Base-by-base conservation (phyloP, 1,140 invertebrate species). In the Cydia pomonella region DNA sequence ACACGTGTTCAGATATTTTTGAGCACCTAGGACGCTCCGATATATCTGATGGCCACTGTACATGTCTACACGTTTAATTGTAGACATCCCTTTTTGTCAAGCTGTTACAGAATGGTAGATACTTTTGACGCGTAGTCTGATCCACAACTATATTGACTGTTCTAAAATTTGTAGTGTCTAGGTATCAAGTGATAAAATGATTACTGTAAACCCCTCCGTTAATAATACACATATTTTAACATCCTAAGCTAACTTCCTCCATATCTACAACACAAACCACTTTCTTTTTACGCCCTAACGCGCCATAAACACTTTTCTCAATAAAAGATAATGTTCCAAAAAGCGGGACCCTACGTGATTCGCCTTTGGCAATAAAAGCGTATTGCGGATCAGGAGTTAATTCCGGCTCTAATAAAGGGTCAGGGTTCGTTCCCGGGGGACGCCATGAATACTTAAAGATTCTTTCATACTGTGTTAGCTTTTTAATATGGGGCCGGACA, bases 221-320 rank as follows among this genome's bases (percentile, higher is more conserved):
- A 50, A n/a, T 16, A 3, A 50, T n/a, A n/a, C 47, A n/a, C 47
- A 50, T n/a, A n/a, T 50, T 50, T 16, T 16, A 47, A 50, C n/a
- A 50, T 18, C 41, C 41, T 44, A 44, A 50, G n/a, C 47, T 18
- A 50, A 50, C 47, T 50, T 18, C 47, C 41, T 44, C 16, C 50
- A 21, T 53, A 53, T 18, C 44, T n/a, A n/a, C 50, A 53, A 38
- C 29, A 4, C 16, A 3, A 33, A 16, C 64, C 64, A 33, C 64
- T 69, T 69, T 69, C 64, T 69, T 69, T 64, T 69, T 69, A 69
- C 64, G 27, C 23, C 71, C 41, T 18, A 72, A 75, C 59, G 76
- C 74, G 73, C 80, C 79, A 87, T 87, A 87, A 89, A 84, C 85
- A 88, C 84, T 87, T 86, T 86, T 89, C 85, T 84, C 86, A 86